phyloP scores from a whole-genome alignment of 2,888 invertebrate genomes.

The Athetis lepigone region DNA sequence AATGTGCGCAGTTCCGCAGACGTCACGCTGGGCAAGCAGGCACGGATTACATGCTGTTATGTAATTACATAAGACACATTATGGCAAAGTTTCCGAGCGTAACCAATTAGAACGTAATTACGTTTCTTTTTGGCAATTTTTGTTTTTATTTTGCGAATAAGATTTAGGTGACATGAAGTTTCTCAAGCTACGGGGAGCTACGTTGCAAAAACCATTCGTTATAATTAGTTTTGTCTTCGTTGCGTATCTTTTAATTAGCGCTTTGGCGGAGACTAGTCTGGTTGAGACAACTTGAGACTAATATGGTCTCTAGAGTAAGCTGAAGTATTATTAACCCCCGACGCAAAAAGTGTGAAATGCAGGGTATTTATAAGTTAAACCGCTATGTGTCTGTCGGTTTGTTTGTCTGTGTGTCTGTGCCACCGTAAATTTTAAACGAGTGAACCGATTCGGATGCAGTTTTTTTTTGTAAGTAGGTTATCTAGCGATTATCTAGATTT shows the following conservation, averaged over 20 bases:
- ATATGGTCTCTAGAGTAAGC: constrained; percentile 2
- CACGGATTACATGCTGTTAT: constrained; percentile 24
- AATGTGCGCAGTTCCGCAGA: constrained; percentile 24
- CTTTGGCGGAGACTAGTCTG: constrained; percentile 12
- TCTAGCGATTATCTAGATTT: no score
- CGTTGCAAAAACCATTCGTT: constrained; percentile 45
- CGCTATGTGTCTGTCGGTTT: no score
- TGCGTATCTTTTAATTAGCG: constrained; percentile 35
- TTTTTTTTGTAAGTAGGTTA: no score
- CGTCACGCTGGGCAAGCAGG: constrained; percentile 16
- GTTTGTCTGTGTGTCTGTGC: no score
- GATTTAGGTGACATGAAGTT: constrained; percentile 45
- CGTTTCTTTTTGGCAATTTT: constrained; percentile 37
- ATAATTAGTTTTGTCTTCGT: constrained; percentile 51
- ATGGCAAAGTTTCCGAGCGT: constrained; percentile 45
- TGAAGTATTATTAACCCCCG: no score
- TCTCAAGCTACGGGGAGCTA: constrained; percentile 30
- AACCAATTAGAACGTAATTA: constrained; percentile 55
- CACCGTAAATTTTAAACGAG: no score
- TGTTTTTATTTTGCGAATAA: constrained; percentile 36
- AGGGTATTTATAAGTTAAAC: no score
- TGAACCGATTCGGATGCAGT: no score
- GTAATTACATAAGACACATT: constrained; percentile 33
- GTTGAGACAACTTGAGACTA: background rate
- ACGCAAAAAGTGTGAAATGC: no score